These are phyloP conservation scores for Hydropotes inermis DNA, from an alignment of 2,113 vertebrate species.

Conservation along the genomic window DNA sequence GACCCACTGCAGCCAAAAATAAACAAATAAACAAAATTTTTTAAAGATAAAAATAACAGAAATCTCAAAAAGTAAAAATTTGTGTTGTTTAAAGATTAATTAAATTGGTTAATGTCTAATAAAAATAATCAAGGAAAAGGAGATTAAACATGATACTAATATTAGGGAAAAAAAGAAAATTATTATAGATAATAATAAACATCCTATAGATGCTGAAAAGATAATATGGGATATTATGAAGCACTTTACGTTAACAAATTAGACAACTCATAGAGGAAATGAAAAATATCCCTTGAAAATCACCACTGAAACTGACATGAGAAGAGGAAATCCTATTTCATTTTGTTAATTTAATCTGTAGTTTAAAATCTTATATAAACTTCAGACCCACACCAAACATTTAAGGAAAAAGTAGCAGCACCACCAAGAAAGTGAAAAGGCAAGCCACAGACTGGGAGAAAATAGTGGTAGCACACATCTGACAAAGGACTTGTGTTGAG, in stretches of 20 bases:
- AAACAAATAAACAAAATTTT: background rate
- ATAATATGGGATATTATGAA: background rate
- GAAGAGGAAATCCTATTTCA: background rate
- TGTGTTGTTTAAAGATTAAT: background rate
- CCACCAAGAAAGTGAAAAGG: background rate
- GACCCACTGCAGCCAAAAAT: background rate
- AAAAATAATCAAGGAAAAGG: background rate
- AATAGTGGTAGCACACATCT: background rate
- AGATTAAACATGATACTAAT: background rate
- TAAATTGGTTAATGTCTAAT: background rate
- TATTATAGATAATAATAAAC: background rate
- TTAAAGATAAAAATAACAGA: background rate
- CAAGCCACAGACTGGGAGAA: background rate
- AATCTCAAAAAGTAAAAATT: background rate
- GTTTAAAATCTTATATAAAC: background rate
- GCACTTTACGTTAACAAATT: background rate
- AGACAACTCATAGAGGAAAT: background rate
- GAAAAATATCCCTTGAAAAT: background rate
- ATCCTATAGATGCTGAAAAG: background rate
- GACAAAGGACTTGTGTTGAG: background rate
- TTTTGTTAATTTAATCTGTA: background rate
- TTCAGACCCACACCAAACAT: constrained; percentile 6
- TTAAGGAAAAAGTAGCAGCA: background rate
- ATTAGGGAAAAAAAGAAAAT: background rate
- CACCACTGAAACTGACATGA: background rate